A percentile compares a stretch with the other conserved stretches of the same genome.
These are phyloP conservation scores for Ariolimax columbianus DNA, from an alignment of 2,888 invertebrate genomes.

Conservation along the genomic window DNA sequence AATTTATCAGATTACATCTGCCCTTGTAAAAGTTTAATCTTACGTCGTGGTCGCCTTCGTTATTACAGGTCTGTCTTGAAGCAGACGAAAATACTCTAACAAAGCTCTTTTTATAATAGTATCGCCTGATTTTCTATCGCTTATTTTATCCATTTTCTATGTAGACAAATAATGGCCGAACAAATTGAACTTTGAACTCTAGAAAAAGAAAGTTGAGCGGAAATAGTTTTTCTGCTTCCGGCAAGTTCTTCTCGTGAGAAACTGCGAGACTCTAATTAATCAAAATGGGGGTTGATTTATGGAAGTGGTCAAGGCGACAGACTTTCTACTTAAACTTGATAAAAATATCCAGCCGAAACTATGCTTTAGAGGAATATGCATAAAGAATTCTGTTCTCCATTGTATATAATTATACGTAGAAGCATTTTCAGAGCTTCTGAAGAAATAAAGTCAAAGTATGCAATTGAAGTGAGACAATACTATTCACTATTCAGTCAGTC, in stretches of 20 bases:
- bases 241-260: neutral
- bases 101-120: conserved; percentile 60
- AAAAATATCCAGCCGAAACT: no score
- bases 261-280: conserved; percentile 34
- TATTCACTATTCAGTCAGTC: no score
- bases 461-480: no score
- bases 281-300: conserved; percentile 33
- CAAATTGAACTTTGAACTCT: neutral
- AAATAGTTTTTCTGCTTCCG: neutral
- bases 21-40: no score
- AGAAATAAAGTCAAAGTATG: no score
- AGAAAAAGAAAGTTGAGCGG: conserved; percentile 21
- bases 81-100: conserved; percentile 60
- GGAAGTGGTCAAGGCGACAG: neutral
- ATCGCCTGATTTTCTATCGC: conserved; percentile 60
- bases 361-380: no score
- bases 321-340: neutral
- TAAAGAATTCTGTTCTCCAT: no score
- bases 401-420: no score
- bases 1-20: no score
- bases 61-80: conserved; percentile 66
- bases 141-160: conserved; percentile 9
- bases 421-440: no score
- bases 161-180: neutral
- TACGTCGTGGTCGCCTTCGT: conserved; percentile 70